Evolutionary conservation across 2,888 invertebrate genomes (phyloP).

Genomic region (Eulithis testata): DNA sequence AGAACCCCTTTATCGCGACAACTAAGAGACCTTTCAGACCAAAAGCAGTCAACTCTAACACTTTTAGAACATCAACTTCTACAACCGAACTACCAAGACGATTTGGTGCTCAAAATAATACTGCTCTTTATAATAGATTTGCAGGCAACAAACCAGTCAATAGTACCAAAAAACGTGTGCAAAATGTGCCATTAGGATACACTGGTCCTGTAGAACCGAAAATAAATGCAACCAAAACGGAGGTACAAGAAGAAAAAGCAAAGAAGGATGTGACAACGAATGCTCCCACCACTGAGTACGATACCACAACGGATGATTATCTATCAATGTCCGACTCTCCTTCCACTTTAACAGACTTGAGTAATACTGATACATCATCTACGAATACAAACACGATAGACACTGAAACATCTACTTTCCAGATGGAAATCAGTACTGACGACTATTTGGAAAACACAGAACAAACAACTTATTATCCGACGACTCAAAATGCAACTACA

Average conservation of each 20-base stretch:
- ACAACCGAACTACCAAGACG: constrained; percentile 72
- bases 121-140: constrained; percentile 64
- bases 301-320: constrained; percentile 69
- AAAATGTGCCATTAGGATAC: constrained; percentile 75
- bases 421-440: constrained; percentile 70
- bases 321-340: constrained; percentile 63
- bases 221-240: constrained; percentile 37
- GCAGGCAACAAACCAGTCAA: constrained; percentile 59
- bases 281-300: constrained; percentile 49
- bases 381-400: constrained; percentile 61
- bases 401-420: constrained; percentile 59
- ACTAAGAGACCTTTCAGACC: constrained; percentile 70
- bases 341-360: constrained; percentile 54
- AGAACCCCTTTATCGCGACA: constrained; percentile 53
- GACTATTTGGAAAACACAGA: constrained; percentile 72
- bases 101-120: constrained; percentile 61
- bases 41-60: constrained; percentile 70
- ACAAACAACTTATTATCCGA: constrained; percentile 61
- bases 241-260: constrained; percentile 45
- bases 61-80: constrained; percentile 73
- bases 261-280: constrained; percentile 52
- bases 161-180: constrained; percentile 71
- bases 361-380: constrained; percentile 54
- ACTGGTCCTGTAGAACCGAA: constrained; percentile 45
- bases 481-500: constrained; percentile 54